Evolutionary conservation across 1,140 invertebrate species (phyloP).

Genomic region (Ceratoteleas bidentatus): DNA sequence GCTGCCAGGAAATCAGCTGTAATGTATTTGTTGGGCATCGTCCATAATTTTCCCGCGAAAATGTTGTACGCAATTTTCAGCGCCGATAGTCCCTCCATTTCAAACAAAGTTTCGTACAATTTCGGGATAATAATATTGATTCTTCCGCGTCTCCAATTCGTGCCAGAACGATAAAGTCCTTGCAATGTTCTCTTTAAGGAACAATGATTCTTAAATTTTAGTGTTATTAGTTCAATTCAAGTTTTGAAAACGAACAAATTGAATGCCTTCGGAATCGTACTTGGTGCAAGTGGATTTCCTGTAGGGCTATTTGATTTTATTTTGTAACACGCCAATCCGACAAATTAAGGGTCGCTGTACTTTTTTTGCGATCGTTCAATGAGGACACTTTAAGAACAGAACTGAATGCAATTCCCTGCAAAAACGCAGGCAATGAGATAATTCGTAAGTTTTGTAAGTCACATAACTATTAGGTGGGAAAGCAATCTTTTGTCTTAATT

Average conservation of each 20-base stretch:
- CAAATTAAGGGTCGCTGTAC: constrained; percentile 4
- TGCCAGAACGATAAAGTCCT: constrained; percentile 45
- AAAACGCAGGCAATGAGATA: too few species aligned
- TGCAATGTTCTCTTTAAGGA: constrained; percentile 34
- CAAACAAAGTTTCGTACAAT: constrained; percentile 38
- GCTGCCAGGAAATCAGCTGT: neutral
- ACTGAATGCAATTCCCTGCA: too few species aligned
- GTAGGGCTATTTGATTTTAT: constrained; percentile 37
- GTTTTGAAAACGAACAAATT: constrained; percentile 53
- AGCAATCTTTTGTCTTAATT: too few species aligned
- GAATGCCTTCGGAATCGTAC: constrained; percentile 36
- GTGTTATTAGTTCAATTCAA: constrained; percentile 53
- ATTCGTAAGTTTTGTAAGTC: too few species aligned
- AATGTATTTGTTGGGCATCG: constrained; percentile 25
- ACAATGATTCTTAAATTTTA: constrained; percentile 56
- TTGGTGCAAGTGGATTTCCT: constrained; percentile 30
- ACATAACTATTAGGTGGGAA: too few species aligned
- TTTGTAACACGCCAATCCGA: constrained; percentile 22
- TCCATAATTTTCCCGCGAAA: constrained; percentile 22
- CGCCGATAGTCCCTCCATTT: constrained; percentile 14
- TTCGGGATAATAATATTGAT: constrained; percentile 45
- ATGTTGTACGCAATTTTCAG: constrained; percentile 38
- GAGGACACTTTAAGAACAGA: too few species aligned
- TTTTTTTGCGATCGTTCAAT: too few species aligned
- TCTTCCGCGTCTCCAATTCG: constrained; percentile 28